Conservation (phyloP, 1,140 invertebrate species). For the Papilio aristodemus region DNA sequence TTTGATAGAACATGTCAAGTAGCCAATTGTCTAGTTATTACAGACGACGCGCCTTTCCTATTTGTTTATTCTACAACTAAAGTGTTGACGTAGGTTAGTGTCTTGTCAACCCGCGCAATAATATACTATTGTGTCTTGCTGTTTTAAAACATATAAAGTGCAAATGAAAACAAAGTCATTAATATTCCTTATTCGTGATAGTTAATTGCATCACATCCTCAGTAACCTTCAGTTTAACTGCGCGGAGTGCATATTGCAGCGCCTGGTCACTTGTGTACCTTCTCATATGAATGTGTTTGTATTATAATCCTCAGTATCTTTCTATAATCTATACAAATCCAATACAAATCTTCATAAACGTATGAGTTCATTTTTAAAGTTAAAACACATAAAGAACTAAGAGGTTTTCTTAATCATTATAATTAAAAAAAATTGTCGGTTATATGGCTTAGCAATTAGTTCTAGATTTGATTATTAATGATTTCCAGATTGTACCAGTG, state of each 20-base stretch:
- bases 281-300: not conserved
- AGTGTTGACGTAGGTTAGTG: constrained; percentile 20
- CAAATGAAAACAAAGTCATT: not conserved
- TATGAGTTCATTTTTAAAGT: no score
- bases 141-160: not conserved
- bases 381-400: no score
- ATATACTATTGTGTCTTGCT: constrained; percentile 7
- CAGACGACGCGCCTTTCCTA: not conserved
- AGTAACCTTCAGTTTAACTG: not conserved
- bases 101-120: not conserved
- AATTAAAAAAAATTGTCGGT: no score
- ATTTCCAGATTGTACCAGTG: no score
- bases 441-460: no score
- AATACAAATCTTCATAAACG: no score
- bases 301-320: not conserved
- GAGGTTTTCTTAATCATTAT: no score
- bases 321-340: no score
- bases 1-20: not conserved
- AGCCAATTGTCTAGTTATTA: constrained; percentile 11
- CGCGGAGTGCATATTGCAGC: not conserved
- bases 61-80: constrained; percentile 9
- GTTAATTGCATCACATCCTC: not conserved
- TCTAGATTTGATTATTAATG: no score
- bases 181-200: not conserved
- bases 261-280: not conserved